phyloP scores from a whole-genome alignment of 2,113 vertebrate genomes.

The Pogonocichla stellata region DNA sequence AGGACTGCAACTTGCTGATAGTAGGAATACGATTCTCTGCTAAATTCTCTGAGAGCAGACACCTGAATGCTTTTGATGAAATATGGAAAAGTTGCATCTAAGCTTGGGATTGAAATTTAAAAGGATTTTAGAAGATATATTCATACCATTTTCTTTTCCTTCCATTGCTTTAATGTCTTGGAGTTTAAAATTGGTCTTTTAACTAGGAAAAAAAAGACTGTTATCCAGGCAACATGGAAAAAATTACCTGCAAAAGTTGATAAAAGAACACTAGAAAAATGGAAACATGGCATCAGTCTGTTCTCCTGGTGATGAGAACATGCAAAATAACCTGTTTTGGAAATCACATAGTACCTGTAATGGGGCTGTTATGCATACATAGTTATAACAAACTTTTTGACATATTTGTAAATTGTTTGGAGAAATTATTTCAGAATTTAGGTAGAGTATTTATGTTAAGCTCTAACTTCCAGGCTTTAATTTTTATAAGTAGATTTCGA shows the following conservation, averaged over 20 bases:
- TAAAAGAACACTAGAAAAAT: not conserved
- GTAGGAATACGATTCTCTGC: not conserved
- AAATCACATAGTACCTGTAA: not conserved
- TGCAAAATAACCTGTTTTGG: not conserved
- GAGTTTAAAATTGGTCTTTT: not conserved
- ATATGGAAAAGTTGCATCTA: conserved; percentile 40
- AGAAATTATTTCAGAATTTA: not conserved
- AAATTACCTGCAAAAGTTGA: not conserved
- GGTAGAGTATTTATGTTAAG: not conserved
- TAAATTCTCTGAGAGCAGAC: not conserved
- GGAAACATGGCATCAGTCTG: not conserved
- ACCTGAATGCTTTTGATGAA: conserved; percentile 48
- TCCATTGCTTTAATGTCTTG: not conserved
- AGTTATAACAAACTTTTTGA: not conserved
- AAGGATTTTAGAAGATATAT: not conserved
- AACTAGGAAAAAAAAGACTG: not conserved
- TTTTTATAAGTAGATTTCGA: not conserved
- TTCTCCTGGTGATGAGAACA: not conserved
- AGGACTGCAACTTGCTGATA: conserved; percentile 12
- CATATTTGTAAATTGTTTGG: not conserved
- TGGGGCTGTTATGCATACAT: accelerated
- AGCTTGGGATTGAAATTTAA: conserved; percentile 1
- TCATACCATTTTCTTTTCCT: not conserved
- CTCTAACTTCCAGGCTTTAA: not conserved
- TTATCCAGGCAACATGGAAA: not conserved